Base-by-base conservation (phyloP, 2,888 invertebrate genomes). In the Cantharis rustica region DNA sequence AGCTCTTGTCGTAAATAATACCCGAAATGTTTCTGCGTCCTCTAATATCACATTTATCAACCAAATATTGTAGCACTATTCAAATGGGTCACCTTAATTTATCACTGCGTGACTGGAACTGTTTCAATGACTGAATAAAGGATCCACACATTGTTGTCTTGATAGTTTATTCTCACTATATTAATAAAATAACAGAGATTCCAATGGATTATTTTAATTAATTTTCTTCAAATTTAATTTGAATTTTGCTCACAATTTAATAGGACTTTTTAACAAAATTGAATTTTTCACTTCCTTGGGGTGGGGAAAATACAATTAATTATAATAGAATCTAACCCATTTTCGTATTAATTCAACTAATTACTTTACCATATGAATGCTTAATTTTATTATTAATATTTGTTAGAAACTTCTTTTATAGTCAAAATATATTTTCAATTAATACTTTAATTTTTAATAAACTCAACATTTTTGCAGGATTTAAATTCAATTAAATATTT, bases 71-170 rank as follows among this genome's bases (percentile, higher is more conserved):
- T 68, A 72, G 72, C 66, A 72, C 75, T 71, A 75, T 75, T 75
- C 75, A 71, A 75, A 75, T 68, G 71, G 66, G 68, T 72, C 72
- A 72, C 75, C 75, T 76, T 73, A 73, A 76, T 76, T 73, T 69
- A 76, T 76, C 75, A 76, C 64, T 69, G 27, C 68, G 62, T 70
- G 63, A 64, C 71, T 70, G 64, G 61, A 70, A 76, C 73, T 72
- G 72, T 76, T 76, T 76, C 70, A 72, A 16, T 61, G 76, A 61
- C 47, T 71, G 69, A 31, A 63, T 68, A 75, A 72, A 68, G 75
- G 72, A 75, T 62, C 74, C 74, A 74, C 68, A 68, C 73, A 68
- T 73, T 68, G 26, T 68, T n/a, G 61, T 26, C 75, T 61, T 75
- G 66, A 71, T 66, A 68, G 68, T 71, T 62, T 71, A 68, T 61